Percentiles rank a stretch among this genome's conserved stretches.
These are phyloP conservation scores for Halocaridina rubra DNA, from an alignment of 2,888 invertebrate species.

Conservation along the genomic window DNA sequence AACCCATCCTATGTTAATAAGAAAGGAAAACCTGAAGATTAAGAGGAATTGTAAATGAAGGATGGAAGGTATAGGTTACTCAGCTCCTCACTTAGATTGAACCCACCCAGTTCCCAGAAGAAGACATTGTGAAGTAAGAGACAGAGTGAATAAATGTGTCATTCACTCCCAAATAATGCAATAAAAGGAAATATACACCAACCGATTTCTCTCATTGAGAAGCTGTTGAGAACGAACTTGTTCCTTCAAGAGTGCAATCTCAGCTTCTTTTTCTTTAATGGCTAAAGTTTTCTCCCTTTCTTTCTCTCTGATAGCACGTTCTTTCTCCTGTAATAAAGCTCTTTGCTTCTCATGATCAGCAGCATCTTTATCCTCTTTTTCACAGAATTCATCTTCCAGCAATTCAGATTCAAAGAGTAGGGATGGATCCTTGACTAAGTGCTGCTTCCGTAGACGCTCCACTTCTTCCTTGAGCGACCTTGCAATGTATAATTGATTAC, in stretches of 20 bases:
- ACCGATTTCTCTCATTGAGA: conserved; percentile 25
- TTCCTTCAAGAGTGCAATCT: conserved; percentile 74
- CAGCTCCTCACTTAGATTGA: too few species aligned
- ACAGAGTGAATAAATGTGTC: too few species aligned
- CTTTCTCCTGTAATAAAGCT: conserved; percentile 24
- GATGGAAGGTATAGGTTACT: too few species aligned
- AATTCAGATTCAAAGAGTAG: not conserved
- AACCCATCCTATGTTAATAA: too few species aligned
- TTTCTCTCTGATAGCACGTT: conserved; percentile 16
- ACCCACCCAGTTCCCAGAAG: too few species aligned
- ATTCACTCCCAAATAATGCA: conserved; percentile 68
- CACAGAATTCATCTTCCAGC: conserved; percentile 62
- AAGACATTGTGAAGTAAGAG: too few species aligned
- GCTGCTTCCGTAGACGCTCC: conserved; percentile 74
- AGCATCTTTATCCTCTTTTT: conserved; percentile 78
- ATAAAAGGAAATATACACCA: conserved; percentile 64
- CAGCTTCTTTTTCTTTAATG: conserved; percentile 69
- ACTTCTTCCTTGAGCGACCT: conserved; percentile 78
- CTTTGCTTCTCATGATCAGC: conserved; percentile 74
- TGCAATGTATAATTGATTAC: conserved; percentile 5
- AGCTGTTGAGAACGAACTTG: conserved; percentile 69
- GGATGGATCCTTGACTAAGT: conserved; percentile 65
- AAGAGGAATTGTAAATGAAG: too few species aligned
- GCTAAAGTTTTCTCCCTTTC: conserved; percentile 61
- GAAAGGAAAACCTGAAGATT: too few species aligned